These are phyloP conservation scores for Parnassius smintheus DNA, from an alignment of 2,888 invertebrate species.

Conservation along the genomic window DNA sequence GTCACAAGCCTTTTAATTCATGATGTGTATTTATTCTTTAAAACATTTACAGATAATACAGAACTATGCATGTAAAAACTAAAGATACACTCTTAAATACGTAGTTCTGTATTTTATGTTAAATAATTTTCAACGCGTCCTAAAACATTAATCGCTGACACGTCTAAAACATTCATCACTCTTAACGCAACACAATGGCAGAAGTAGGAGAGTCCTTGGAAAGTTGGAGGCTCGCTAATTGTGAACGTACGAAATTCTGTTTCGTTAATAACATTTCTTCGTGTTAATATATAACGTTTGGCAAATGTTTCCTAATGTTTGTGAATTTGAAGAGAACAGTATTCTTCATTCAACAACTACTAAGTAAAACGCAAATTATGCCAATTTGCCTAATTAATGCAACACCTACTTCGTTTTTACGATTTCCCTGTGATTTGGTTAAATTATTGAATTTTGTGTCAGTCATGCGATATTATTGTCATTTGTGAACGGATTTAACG, in stretches of 20 bases:
- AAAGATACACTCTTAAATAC: too few species aligned
- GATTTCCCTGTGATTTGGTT: too few species aligned
- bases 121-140: neutral
- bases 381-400: too few species aligned
- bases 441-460: too few species aligned
- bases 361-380: too few species aligned
- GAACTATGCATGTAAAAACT: too few species aligned
- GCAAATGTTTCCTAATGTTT: neutral
- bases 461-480: too few species aligned
- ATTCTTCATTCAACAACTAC: neutral
- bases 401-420: too few species aligned
- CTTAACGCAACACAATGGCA: constrained; percentile 32
- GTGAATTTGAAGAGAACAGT: neutral
- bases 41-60: too few species aligned
- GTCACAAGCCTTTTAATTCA: too few species aligned
- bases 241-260: constrained; percentile 32
- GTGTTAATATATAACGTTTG: constrained; percentile 2
- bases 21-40: too few species aligned
- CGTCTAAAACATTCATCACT: constrained; percentile 28
- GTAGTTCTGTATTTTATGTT: neutral
- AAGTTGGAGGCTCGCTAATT: constrained; percentile 50
- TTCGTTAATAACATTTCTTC: constrained; percentile 23
- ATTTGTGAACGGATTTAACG: too few species aligned
- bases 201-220: constrained; percentile 62
- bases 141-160: constrained; percentile 21